phyloP scores from a whole-genome alignment of 2,888 invertebrate species.

The Aromia moschata region DNA sequence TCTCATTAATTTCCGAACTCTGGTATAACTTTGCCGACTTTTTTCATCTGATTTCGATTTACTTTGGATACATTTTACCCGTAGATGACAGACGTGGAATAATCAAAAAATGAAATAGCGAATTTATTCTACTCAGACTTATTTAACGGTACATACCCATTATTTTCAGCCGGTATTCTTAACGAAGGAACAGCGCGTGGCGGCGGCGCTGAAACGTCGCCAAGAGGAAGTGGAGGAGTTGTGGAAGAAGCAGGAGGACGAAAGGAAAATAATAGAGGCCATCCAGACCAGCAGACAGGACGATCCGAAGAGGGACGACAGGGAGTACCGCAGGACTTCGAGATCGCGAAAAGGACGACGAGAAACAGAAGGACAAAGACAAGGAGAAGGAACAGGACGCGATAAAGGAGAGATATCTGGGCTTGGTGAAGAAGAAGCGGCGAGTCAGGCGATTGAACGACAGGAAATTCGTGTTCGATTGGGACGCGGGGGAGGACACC shows the following conservation, averaged over 20 bases:
- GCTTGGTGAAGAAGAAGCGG: constrained; percentile 91
- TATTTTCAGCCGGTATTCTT: constrained; percentile 98
- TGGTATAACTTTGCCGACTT: too few relatives aligned
- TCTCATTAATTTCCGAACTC: too few relatives aligned
- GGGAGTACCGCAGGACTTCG: constrained; percentile 62
- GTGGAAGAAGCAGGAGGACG: constrained; percentile 76
- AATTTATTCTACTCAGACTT: too few relatives aligned
- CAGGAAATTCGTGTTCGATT: constrained; percentile 99
- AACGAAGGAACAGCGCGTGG: constrained; percentile 93
- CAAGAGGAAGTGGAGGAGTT: constrained; percentile 89
- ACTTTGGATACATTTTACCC: too few relatives aligned
- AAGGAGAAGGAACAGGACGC: constrained; percentile 94
- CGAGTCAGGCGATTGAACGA: constrained; percentile 94
- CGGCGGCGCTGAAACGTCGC: constrained; percentile 86
- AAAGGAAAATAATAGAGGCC: constrained; percentile 61
- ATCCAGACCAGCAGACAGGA: constrained; percentile 55
- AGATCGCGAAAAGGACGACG: constrained; percentile 64
- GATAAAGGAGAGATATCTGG: constrained; percentile 94
- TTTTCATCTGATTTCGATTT: too few relatives aligned
- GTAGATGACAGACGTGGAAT: too few relatives aligned
- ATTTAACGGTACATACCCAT: too few relatives aligned
- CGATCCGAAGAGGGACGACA: constrained; percentile 56
- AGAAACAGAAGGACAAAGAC: constrained; percentile 76
- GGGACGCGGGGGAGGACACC: constrained; percentile 99
- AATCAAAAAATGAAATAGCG: too few relatives aligned